Evolutionary conservation across 2,113 vertebrate species (phyloP).

Genomic region (Aptenodytes forsteri): DNA sequence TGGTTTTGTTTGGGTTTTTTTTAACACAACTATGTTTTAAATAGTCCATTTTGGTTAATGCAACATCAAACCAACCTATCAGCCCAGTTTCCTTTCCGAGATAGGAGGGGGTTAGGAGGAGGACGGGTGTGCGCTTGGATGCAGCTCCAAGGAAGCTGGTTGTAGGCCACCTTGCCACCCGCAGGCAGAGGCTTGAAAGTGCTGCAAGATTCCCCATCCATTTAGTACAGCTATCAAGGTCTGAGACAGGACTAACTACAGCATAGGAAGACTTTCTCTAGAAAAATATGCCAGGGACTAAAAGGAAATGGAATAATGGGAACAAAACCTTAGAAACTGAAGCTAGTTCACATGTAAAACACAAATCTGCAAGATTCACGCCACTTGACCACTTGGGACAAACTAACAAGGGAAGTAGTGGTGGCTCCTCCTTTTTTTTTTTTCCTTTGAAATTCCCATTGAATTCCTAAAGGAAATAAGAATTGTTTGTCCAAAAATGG

Average conservation of each 20-base stretch:
- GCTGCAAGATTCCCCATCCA: neutral
- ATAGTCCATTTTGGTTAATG: neutral
- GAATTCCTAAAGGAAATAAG: neutral
- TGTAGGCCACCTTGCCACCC: neutral
- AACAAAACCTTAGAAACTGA: neutral
- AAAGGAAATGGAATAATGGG: neutral
- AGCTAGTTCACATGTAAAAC: neutral
- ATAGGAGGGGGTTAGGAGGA: neutral
- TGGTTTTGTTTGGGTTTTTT: neutral
- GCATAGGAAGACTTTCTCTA: neutral
- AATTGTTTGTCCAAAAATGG: neutral
- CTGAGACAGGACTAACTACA: neutral
- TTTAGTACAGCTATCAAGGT: neutral
- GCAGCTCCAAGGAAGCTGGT: neutral
- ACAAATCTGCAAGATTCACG: neutral
- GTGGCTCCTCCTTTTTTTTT: neutral
- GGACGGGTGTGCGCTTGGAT: neutral
- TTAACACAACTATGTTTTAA: neutral
- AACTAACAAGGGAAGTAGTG: neutral
- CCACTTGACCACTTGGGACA: neutral
- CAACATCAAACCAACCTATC: neutral
- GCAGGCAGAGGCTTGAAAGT: neutral
- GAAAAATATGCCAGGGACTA: neutral
- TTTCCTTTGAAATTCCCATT: neutral
- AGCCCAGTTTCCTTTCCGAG: neutral